Base-by-base conservation (phyloP, 2,113 vertebrate genomes). In the Fukomys damarensis region DNA sequence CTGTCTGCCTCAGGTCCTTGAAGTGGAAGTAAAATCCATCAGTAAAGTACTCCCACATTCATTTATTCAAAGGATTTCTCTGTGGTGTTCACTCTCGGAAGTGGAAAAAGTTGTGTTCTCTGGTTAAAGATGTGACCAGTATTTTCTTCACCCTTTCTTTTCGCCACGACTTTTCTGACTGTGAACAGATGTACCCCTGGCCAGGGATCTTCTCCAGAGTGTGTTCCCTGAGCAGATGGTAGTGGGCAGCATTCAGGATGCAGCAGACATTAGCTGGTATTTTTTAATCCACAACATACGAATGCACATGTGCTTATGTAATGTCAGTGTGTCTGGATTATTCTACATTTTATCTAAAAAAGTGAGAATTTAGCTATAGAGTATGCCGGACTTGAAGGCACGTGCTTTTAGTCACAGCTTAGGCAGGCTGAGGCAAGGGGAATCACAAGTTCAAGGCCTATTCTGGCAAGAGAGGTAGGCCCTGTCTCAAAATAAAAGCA, bases 301-400 rank as follows among this genome's bases (percentile, higher is more conserved):
- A 77, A 91, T n/a, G 2, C 80, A 97, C 3, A 59, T 94, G 89
- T 87, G 68, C 24, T 95, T 94, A 86, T 87, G 63, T 24, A 95
- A 86, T 97, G 98, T 97, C 94, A 49, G 76, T 87, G 58, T n/a
- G 49, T 38, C 24, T 58, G 0, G 54, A 65, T 89, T 68, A 93
- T 22, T 59, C 86, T 90, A 28, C 95, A n/a, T 95, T 96, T 98
- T 91, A 86, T 88, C n/a, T 92, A 96, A 85, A 96, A 96, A 93
- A 97, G 41, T 32, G 98, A 96, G 0, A 11, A 91, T 97, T 95
- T 74, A 28, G 96, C 92, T 97, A 77, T 32, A 49, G 32, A 32
- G 74, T 77, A 19, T 17, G 13, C 46, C 16, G 16, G 28, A 28
- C 43, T 32, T 52, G 5, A 26, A 97, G 94, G 85, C 94, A 96